phyloP scores from a whole-genome alignment of 2,797 vertebrate genomes.

The Microctenopoma steveboyesi region DNA sequence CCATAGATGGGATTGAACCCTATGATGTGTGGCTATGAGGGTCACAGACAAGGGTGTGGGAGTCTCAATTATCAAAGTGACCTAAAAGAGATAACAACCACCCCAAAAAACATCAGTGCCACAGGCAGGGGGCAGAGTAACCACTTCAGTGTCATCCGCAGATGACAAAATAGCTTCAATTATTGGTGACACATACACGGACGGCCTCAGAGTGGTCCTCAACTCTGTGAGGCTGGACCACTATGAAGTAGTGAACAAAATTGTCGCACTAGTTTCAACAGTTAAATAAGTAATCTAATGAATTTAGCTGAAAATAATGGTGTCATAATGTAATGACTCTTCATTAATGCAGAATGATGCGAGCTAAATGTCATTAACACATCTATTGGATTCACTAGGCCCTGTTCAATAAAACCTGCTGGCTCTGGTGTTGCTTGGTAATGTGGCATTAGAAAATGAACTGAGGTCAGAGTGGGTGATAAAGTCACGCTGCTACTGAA shows the following conservation, averaged over 20 bases:
- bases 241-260: constrained; percentile 35
- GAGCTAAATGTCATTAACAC: neutral
- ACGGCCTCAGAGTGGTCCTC: constrained; percentile 30
- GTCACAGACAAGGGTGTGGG: constrained; percentile 32
- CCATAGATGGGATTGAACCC: constrained; percentile 30
- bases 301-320: neutral
- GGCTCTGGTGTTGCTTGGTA: too few relatives aligned
- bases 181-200: constrained; percentile 42
- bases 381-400: too few relatives aligned
- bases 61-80: constrained; percentile 30
- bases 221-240: constrained; percentile 16
- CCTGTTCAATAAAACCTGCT: too few relatives aligned
- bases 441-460: too few relatives aligned
- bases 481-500: too few relatives aligned
- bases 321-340: neutral
- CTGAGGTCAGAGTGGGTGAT: too few relatives aligned
- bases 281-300: neutral
- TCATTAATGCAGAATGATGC: neutral
- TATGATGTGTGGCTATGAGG: constrained; percentile 7
- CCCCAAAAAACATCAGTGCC: constrained; percentile 17
- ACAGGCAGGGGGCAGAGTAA: constrained; percentile 30
- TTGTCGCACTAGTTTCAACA: constrained; percentile 17
- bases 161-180: constrained; percentile 58
- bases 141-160: constrained; percentile 39
- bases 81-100: constrained; percentile 21